Evolutionary conservation across 2,888 invertebrate species (phyloP), one percentile per base, ranked within the genome.

Genomic region (Loripinus fragilis): DNA sequence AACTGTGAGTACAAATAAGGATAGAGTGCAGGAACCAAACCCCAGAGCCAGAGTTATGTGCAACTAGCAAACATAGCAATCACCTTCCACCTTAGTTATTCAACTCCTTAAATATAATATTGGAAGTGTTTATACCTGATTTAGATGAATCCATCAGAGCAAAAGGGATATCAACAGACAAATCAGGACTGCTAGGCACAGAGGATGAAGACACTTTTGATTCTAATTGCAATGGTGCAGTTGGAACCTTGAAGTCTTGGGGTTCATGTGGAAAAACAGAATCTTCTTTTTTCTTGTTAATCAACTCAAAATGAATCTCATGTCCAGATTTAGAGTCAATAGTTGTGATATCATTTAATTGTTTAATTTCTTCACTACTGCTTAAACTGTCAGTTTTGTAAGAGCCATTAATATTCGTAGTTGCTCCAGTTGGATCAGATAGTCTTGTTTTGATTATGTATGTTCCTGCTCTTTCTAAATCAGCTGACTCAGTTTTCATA

Each of bases 101-200:
- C 28, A 23, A 25, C 60, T 33, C 20, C 33, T 33, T 33, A 33
- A 17, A 12, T 60, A 10, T 23, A n/a, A n/a, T n/a, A 67, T 67
- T 33, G 20, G 23, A 20, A 70, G 38, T 38, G 48, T 2, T n/a
- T 74, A 50, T 81, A 81, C 78, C 78, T 81, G 81, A 70, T 65
- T 65, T 66, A 65, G 65, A 41, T 42, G 69, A 76, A 33, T 76
- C 79, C 72, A 52, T 33, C 30, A 17, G 41, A 42, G 28, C 68
- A 45, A 71, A 15, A 25, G 76, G 67, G 68, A 52, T 41, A 30
- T 35, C 50, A 48, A 69, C 20, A 23, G 72, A 35, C 23, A 72
- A 25, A 20, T 77, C 82, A 42, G 82, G 77, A 66, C 82, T 79
- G 65, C 76, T 71, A 50, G 67, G 74, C 0, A 50, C 75, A 71